Conservation (phyloP, 1,140 invertebrate species). For the Pseudomyrmex gracilis region DNA sequence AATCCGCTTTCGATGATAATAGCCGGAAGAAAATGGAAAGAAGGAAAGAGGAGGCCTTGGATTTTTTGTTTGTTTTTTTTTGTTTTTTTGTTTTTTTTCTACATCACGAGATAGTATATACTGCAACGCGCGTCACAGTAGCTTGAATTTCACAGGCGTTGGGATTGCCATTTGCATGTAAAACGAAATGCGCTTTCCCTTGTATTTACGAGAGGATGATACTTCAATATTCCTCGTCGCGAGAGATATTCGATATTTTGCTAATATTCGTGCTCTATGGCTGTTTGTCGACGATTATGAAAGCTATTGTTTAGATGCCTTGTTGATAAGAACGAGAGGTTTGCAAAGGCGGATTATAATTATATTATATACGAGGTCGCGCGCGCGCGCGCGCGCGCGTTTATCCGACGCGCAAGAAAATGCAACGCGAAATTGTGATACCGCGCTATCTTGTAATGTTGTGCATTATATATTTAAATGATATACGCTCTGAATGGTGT, state of each 20-base stretch:
- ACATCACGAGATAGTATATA: background rate
- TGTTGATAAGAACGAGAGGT: conserved; percentile 13
- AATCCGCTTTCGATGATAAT: conserved; percentile 72
- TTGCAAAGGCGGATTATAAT: conserved; percentile 12
- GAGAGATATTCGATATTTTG: conserved; percentile 24
- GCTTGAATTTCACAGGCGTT: conserved; percentile 43
- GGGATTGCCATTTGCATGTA: conserved; percentile 69
- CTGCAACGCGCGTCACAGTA: conserved; percentile 1
- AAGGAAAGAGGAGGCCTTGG: background rate
- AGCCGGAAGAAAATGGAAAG: conserved; percentile 9
- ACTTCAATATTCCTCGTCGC: conserved; percentile 38
- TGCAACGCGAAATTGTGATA: background rate
- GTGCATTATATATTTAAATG: background rate
- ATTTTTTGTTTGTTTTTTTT: too few species aligned
- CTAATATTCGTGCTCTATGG: conserved; percentile 31
- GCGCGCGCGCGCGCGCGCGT: too few species aligned
- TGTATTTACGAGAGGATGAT: conserved; percentile 51
- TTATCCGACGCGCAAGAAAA: background rate
- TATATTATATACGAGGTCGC: background rate
- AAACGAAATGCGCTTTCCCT: conserved; percentile 56
- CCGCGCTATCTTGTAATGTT: background rate
- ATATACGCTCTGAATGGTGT: background rate
- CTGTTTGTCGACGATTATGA: background rate
- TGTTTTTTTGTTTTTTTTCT: too few species aligned
- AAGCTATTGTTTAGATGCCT: conserved; percentile 4